Evolutionary conservation across 2,888 invertebrate species (phyloP).

Genomic region (Candidula unifasciata): DNA sequence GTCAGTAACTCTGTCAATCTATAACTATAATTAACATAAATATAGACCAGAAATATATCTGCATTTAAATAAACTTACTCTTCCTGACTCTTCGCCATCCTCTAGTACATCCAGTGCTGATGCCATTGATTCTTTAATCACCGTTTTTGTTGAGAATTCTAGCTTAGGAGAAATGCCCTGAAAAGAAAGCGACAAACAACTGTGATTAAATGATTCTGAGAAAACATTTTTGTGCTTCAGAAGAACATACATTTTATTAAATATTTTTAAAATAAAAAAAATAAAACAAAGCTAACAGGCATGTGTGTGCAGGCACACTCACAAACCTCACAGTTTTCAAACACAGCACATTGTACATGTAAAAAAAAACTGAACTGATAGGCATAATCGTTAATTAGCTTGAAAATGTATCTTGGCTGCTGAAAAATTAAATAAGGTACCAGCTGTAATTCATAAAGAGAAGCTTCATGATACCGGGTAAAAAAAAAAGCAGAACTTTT

Average conservation of each 20-base stretch:
- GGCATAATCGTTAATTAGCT: too few relatives aligned
- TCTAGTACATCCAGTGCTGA: constrained; percentile 70
- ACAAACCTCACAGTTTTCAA: too few relatives aligned
- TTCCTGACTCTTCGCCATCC: constrained; percentile 67
- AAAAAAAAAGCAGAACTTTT: too few relatives aligned
- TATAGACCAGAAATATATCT: neutral
- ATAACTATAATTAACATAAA: neutral
- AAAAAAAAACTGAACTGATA: too few relatives aligned
- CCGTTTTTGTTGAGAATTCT: constrained; percentile 75
- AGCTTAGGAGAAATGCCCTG: constrained; percentile 77
- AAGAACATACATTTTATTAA: neutral
- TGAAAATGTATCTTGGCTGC: too few relatives aligned
- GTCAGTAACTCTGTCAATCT: too few relatives aligned
- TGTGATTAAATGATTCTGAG: neutral
- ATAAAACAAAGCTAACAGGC: too few relatives aligned
- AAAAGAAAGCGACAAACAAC: neutral
- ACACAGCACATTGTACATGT: too few relatives aligned
- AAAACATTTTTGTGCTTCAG: neutral
- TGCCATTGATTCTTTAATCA: constrained; percentile 71
- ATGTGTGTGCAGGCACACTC: neutral
- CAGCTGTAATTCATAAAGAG: too few relatives aligned
- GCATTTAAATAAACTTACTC: constrained; percentile 56
- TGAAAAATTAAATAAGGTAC: too few relatives aligned
- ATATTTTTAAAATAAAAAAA: too few relatives aligned
- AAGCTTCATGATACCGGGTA: too few relatives aligned